Percentiles rank a stretch among this genome's conserved stretches.
Evolutionary conservation across 2,888 invertebrate species (phyloP).

Genomic region (Xestia rhomboidea): DNA sequence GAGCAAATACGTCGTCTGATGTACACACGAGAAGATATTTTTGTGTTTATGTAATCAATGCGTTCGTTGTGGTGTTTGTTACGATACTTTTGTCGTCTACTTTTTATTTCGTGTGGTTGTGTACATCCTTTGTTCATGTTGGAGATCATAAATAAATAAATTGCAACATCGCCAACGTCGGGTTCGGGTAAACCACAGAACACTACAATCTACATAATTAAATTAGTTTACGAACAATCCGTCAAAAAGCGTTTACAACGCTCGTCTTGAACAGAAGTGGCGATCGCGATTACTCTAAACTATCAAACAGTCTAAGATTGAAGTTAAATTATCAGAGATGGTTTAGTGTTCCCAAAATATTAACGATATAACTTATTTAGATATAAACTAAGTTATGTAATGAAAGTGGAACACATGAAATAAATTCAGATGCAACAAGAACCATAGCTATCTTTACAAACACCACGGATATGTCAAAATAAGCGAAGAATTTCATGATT

Average conservation of each 20-base stretch:
- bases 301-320: not conserved
- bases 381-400: not conserved
- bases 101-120: too few relatives aligned
- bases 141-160: too few relatives aligned
- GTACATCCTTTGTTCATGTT: too few relatives aligned
- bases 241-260: constrained; percentile 17
- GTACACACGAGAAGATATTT: too few relatives aligned
- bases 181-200: too few relatives aligned
- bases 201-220: too few relatives aligned
- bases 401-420: not conserved
- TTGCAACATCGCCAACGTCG: too few relatives aligned
- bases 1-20: too few relatives aligned
- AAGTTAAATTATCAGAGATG: not conserved
- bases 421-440: not conserved
- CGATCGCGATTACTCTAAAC: not conserved
- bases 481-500: constrained; percentile 27
- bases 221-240: too few relatives aligned
- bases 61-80: too few relatives aligned
- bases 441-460: constrained; percentile 21
- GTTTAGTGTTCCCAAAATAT: not conserved
- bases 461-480: constrained; percentile 21
- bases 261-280: not conserved
- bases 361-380: not conserved
- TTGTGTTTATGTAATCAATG: too few relatives aligned
- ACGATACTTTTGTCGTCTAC: too few relatives aligned